phyloP scores from a whole-genome alignment of 2,113 vertebrate species.

The Festucalex cinctus region DNA sequence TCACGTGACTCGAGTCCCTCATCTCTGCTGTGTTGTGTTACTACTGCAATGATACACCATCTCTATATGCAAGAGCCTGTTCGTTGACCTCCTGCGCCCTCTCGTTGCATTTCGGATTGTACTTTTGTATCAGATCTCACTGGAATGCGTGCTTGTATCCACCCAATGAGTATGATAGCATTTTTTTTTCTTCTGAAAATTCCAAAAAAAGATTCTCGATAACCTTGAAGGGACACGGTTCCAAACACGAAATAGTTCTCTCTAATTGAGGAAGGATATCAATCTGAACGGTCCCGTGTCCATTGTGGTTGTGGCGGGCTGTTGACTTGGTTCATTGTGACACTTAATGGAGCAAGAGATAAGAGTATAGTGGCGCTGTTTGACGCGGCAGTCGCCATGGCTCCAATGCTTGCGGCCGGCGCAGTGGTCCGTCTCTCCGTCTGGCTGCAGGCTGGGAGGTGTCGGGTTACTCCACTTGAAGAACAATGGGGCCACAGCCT shows the following conservation, averaged over 20 bases:
- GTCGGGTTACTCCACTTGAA: conserved; percentile 55
- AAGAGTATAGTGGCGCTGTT: conserved; percentile 62
- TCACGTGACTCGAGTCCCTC: neutral
- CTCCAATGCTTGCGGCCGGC: conserved; percentile 56
- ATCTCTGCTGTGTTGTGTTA: neutral
- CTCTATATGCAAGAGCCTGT: neutral
- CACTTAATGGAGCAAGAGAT: conserved; percentile 64
- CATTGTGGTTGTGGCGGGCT: conserved; percentile 40
- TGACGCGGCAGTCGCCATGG: conserved; percentile 62
- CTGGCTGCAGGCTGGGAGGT: conserved; percentile 54
- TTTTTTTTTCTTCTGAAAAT: neutral
- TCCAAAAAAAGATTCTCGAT: neutral
- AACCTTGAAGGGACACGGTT: neutral
- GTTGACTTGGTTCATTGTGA: conserved; percentile 61
- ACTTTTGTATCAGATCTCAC: neutral
- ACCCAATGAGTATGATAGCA: neutral
- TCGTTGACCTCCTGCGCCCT: neutral
- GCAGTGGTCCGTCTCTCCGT: conserved; percentile 45
- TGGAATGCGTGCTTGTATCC: neutral
- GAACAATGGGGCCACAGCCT: conserved; percentile 67
- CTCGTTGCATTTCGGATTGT: neutral
- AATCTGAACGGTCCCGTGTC: conserved; percentile 46
- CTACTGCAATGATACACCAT: neutral
- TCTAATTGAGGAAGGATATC: conserved; percentile 17
- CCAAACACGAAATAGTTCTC: conserved; percentile 29